Base-by-base conservation (phyloP, 2,888 invertebrate species). In the Nomada goodeniana region DNA sequence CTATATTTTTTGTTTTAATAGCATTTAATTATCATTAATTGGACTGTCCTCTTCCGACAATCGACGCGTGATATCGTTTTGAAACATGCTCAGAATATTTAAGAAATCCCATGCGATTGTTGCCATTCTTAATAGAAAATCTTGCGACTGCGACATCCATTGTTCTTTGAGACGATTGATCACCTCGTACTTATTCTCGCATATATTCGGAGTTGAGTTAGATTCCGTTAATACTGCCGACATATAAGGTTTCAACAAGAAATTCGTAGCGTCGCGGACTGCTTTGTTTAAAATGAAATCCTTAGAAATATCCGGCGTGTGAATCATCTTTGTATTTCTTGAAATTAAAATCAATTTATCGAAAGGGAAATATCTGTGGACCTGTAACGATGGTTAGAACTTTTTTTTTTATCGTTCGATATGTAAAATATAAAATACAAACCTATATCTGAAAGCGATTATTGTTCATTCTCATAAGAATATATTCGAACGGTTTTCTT, bases 81-180 rank as follows among this genome's bases (percentile, higher is more conserved):
- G 76, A 70, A 72, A 88, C 36, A 84, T 60, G 36, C 78, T 83
- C 15, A 83, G 83, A 77, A 89, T 29, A 55, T 89, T 88, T 36
- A 89, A 55, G 65, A 89, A 88, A 36, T 88, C 80, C 89, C 89
- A 89, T 20, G 89, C 89, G 55, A 89, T 76, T 47, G 75, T 70
- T 57, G 88, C 65, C 88, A 89, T 89, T 80, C 73, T 82, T 26
- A 84, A 77, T 52, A 89, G 57, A 60, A 89, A 89, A 61, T 83
- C 72, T 26, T 83, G 83, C 9, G 74, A 73, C 47, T 71, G 73
- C n/a, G 64, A 60, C 44, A 77, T 60, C 42, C 64, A 63, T 29
- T 10, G 44, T n/a, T 60, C 52, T 57, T 72, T 65, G 15, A 72
- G 20, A 13, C 53, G n/a, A 59, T 63, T 60, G 2, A 53, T 15